Base-by-base conservation (phyloP, 2,113 vertebrate species). In the Antechinus flavipes region DNA sequence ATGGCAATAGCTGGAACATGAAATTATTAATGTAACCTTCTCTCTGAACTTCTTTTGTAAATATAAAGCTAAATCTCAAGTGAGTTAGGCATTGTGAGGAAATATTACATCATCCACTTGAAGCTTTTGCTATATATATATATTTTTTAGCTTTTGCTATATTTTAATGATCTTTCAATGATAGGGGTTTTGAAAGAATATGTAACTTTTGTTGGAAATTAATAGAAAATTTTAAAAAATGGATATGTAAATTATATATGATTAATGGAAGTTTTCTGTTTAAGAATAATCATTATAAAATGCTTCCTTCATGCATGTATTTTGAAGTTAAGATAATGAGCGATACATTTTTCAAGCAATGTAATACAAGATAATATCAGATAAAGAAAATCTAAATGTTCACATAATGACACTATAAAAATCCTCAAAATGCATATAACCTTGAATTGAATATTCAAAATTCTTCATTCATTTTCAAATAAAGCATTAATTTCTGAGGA, bases 61-160 rank as follows among this genome's bases (percentile, higher is more conserved):
- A 25, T 46, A 12, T 91, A 94, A 91, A n/a, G 1, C 93, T 90
- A 94, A 25, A 35, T 96, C 84, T 94, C 68, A 19, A 46, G 61
- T 93, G 16, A 96, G 0, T 97, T 97, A 93, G 8, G 26, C 14
- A 90, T 46, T 94, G 35, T 26, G 55, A 92, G 2, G 23, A 54
- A 35, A 52, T 97, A 52, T 97, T 90, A 2, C 53, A 53, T n/a
- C 76, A 55, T 91, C 47, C 54, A 55, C 91, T 25, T 84, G 92
- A 95, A 30, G 25, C 50, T 90, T 76, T 24, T 89, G 8, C 19
- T 76, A 5, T 91, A 54, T 35, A n/a, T n/a, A n/a, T n/a, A n/a
- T n/a, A n/a, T 95, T 94, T 54, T 84, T 55, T 55, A 30, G 25
- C 50, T 90, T 76, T 24, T 89, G 8, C 19, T 76, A 5, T 91